phyloP scores from a whole-genome alignment of 2,888 invertebrate species.

The Eucera pruinosa region DNA sequence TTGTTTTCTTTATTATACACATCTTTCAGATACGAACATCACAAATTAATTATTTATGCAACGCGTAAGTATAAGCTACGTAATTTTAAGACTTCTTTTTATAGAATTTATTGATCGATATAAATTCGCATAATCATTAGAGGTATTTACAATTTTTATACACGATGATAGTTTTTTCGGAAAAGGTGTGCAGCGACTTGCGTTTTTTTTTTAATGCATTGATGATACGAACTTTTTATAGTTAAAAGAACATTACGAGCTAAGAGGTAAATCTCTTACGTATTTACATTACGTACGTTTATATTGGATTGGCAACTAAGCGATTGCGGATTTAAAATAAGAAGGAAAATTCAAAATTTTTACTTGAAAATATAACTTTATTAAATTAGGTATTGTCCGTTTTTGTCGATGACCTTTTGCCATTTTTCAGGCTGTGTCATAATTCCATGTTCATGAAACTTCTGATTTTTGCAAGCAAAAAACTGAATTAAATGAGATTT shows the following conservation, averaged over 20 bases:
- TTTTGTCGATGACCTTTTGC: no score
- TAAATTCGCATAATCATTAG: constrained; percentile 37
- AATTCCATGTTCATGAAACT: no score
- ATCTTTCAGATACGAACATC: constrained; percentile 2
- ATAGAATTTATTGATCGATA: constrained; percentile 41
- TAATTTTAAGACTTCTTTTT: constrained; percentile 34
- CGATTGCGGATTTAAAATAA: no score
- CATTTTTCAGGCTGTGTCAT: no score
- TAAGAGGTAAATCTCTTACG: constrained; percentile 26
- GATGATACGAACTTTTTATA: constrained; percentile 22
- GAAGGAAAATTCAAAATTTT: no score
- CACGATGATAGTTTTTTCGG: constrained; percentile 38
- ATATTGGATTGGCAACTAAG: no score
- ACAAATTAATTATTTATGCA: constrained; percentile 30
- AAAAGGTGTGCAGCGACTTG: constrained; percentile 23
- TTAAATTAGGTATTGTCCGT: no score
- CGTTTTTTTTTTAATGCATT: constrained; percentile 29
- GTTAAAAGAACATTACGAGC: constrained; percentile 10
- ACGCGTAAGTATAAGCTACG: constrained; percentile 15
- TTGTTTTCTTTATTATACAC: constrained; percentile 33
- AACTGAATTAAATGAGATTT: no score
- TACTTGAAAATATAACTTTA: no score
- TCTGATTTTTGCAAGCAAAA: no score
- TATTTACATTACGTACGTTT: constrained; percentile 20
- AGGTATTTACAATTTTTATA: constrained; percentile 60